These are phyloP conservation scores for Lytechinus pictus DNA, from an alignment of 35 echinoderm and acorn worm genomes.

Conservation along the genomic window DNA sequence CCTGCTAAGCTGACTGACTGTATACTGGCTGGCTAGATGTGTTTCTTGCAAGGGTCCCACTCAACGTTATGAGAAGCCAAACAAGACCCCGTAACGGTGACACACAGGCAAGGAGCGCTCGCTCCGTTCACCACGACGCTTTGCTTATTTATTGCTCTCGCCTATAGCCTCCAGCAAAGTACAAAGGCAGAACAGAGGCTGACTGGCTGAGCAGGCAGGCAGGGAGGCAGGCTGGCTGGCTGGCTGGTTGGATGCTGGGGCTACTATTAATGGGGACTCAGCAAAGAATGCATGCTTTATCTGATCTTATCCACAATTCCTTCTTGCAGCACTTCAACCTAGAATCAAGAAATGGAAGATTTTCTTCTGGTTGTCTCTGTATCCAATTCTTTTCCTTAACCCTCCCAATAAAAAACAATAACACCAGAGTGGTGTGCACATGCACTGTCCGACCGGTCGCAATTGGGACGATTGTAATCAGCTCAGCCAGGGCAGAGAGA, in stretches of 20 bases:
- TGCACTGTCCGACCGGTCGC: background rate
- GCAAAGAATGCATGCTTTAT: constrained; percentile 9
- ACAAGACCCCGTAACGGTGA: constrained; percentile 29
- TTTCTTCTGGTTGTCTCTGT: background rate
- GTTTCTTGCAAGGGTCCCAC: constrained; percentile 11
- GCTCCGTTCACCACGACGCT: constrained; percentile 35
- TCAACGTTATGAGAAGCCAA: constrained; percentile 36
- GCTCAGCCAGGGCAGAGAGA: background rate
- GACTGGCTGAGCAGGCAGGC: background rate
- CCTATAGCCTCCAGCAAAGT: constrained; percentile 52
- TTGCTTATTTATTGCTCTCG: constrained; percentile 49
- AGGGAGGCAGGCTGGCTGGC: background rate
- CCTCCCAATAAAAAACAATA: background rate
- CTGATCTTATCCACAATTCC: background rate
- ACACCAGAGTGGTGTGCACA: background rate
- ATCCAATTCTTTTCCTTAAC: background rate
- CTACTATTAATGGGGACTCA: background rate
- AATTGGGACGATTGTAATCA: background rate
- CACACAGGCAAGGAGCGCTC: constrained; percentile 34
- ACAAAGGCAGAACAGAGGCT: constrained; percentile 40
- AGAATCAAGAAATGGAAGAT: background rate
- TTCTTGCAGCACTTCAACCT: background rate
- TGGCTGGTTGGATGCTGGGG: background rate
- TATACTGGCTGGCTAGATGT: background rate
- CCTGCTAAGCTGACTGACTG: background rate